These are phyloP conservation scores for Leptoteleia sp. DNA, from an alignment of 1,140 invertebrate genomes.

Conservation along the genomic window DNA sequence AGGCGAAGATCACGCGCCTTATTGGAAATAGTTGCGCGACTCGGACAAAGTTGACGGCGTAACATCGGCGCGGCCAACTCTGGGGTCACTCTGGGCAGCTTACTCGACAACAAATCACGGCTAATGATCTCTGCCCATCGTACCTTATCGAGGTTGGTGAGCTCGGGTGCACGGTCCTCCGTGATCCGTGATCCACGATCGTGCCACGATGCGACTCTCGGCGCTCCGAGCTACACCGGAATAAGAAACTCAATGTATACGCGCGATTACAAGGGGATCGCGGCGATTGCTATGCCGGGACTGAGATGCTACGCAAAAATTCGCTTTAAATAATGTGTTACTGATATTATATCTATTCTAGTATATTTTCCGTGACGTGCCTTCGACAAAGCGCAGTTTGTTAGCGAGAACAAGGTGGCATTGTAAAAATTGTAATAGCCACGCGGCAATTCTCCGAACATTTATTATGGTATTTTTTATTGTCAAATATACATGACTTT, in stretches of 20 bases:
- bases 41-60: constrained; percentile 70
- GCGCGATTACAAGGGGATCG: constrained; percentile 59
- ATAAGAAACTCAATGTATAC: constrained; percentile 57
- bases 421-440: constrained; percentile 12
- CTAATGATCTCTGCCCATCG: constrained; percentile 81
- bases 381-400: constrained; percentile 1
- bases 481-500: no score
- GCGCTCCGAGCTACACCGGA: constrained; percentile 48
- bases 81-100: constrained; percentile 79
- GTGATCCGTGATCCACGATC: constrained; percentile 66
- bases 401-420: not conserved
- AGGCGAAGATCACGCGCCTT: constrained; percentile 56
- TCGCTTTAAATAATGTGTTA: constrained; percentile 48
- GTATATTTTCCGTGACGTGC: constrained; percentile 23
- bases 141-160: constrained; percentile 69
- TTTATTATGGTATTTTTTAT: no score
- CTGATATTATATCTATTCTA: constrained; percentile 43
- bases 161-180: constrained; percentile 62
- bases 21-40: constrained; percentile 53
- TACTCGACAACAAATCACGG: constrained; percentile 82
- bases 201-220: constrained; percentile 55
- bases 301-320: constrained; percentile 39
- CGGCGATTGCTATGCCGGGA: constrained; percentile 11
- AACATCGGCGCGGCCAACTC: constrained; percentile 73
- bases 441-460: no score